Evolutionary conservation across 2,797 vertebrate species (phyloP), one percentile per base, ranked within the genome.

Genomic region (Hephaestus fuliginosus): DNA sequence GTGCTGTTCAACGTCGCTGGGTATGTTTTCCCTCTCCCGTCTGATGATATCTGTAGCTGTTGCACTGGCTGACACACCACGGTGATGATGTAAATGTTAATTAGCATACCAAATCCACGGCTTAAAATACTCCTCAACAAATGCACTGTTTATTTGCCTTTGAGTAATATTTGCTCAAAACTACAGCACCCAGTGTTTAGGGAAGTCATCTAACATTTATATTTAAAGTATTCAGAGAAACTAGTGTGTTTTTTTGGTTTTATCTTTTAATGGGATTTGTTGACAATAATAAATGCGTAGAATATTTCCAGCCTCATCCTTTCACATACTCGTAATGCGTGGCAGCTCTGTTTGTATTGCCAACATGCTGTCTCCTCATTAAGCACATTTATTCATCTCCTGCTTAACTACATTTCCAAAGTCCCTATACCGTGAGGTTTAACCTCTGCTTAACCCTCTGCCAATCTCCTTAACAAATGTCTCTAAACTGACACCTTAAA

Each of bases 1-100:
- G 96, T 99, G 78, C 95, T 99, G 68, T 98, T 97, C 85, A 99
- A 99, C 44, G 85, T 98, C 61, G 98, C 97, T 63, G 98, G 98
- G 98, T 99, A 96, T 6, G 1, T 66, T 39, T 18, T 33, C 1
- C 3, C 3, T 74, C 10, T 51, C 5, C 2, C 10, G 1, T 51
- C 0, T 28, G 28, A 43, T 46, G 33, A 70, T 1, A 36, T 58
- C 64, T 39, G 14, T 62, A 33, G 25, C 28, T 33, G 20, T 30
- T 30, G 10, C 20, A 15, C 28, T 18, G 49, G 8, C 4, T 48
- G 15, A 28, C 7, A 30, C 13, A 7, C 39, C 8, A 17, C 15
- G 0, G 4, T 53, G n/a, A 1, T 64, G 60, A 30, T 2, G 1
- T 36, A 13, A 67, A 60, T 75, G 39, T 11, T 20, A 3, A 20